Evolutionary conservation across 2,888 invertebrate species (phyloP), one percentile per base, ranked within the genome.

Genomic region (Anthoptus insignis): DNA sequence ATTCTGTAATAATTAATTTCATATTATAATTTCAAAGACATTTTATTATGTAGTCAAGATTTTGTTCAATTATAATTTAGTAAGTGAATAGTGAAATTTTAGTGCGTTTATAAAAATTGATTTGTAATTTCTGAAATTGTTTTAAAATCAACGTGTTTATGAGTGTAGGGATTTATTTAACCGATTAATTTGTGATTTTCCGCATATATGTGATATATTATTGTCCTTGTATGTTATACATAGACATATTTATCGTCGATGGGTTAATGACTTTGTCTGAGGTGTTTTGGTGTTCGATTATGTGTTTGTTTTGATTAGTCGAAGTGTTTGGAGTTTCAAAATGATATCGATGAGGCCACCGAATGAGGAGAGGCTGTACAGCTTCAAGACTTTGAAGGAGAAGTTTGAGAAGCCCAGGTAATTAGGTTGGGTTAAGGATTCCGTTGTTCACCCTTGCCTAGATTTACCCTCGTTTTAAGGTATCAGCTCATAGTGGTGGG

Each of bases 371-470:
- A 81, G 92, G 63, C 84, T 88, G 53, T 92, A 78, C 71, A 91
- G 81, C 73, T 93, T 93, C 71, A 84, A 89, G 65, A 84, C 82
- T 66, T 73, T 92, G 27, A 92, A 88, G 76, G 89, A 91, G 57
- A 85, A 87, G 74, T 93, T 93, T 78, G 92, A 93, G 73, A 66
- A 81, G 67, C 68, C 81, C 65, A 92, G 92, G 91, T 92, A 90
- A 82, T 73, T 59, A 32, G 39, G 39, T 1, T 19, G 21, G 9
- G n/a, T n/a, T n/a, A n/a, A n/a, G n/a, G n/a, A n/a, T n/a, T n/a
- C n/a, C n/a, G n/a, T n/a, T n/a, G n/a, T n/a, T n/a, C n/a, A n/a
- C n/a, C n/a, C n/a, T n/a, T n/a, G n/a, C n/a, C n/a, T n/a, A n/a
- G n/a, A n/a, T n/a, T n/a, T n/a, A n/a, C n/a, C n/a, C n/a, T n/a